Base-by-base conservation (phyloP, 1,140 invertebrate species). In the Platyscapa corneri region DNA sequence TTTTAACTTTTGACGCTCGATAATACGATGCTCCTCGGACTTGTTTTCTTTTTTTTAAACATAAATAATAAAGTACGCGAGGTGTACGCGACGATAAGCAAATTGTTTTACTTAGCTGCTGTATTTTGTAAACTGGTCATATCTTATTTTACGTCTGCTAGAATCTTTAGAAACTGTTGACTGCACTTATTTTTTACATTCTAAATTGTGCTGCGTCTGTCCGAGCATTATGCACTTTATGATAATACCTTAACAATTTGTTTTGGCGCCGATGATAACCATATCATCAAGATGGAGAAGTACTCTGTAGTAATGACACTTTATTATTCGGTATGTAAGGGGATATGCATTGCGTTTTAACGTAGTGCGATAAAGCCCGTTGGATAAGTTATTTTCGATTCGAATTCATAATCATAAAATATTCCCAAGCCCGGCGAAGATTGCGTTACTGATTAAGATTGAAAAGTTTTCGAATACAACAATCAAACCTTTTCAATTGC, bases 91-190 rank as follows among this genome's bases (percentile, higher is more conserved):
- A 56, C 53, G 81, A 83, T 83, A 83, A 83, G 72, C 72, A 83
- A 83, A 83, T 83, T 83, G 72, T 83, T 83, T 83, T 76, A 65
- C 72, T 30, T 6, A 37, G 72, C 72, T 83, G 82, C 53, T 76
- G 72, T 75, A 76, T n/a, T 83, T 82, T 75, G 46, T 75, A 42
- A 75, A 70, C 18, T 20, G 39, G 78, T 23, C n/a, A 37, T 65
- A 80, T 80, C 53, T 18, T n/a, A 20, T 39, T 60, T 56, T 82
- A 75, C 20, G 20, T 53, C 18, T 49, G 20, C 27, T 37, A 80
- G n/a, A 46, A 42, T 67, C 46, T 60, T 37, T 74, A n/a, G 20
- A 39, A 70, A 70, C 5, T 20, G 3, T 20, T 23, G 12, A 32
- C 20, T 37, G 3, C 39, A n/a, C 30, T 70, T 34, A 42, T 80